Percentiles rank a stretch among this genome's conserved stretches.
Evolutionary conservation across 1,140 invertebrate genomes (phyloP).

Genomic region (Scaptomyza pallida): DNA sequence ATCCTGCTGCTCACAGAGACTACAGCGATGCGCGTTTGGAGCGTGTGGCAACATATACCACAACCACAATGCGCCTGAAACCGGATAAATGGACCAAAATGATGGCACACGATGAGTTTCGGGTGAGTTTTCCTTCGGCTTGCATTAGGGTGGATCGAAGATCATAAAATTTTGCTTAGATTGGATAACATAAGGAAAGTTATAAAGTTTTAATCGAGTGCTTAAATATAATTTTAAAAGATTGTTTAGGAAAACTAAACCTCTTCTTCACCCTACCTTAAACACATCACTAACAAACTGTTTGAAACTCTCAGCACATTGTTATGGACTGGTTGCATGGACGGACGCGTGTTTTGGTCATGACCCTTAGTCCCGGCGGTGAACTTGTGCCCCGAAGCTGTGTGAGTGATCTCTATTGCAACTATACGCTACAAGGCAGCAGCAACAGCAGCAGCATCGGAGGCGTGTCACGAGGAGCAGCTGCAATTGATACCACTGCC

Average conservation of each 20-base stretch:
- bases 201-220: too few relatives aligned
- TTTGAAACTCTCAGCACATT: slow-evolving; percentile 83
- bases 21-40: slow-evolving; percentile 72
- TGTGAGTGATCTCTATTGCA: slow-evolving; percentile 67
- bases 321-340: slow-evolving; percentile 85
- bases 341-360: slow-evolving; percentile 85
- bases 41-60: slow-evolving; percentile 70
- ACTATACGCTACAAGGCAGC: slow-evolving; percentile 49
- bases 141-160: too few relatives aligned
- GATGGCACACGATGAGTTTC: slow-evolving; percentile 86
- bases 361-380: slow-evolving; percentile 85
- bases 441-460: slow-evolving; percentile 49
- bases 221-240: background rate
- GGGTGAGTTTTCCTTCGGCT: slow-evolving; percentile 51
- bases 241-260: background rate
- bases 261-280: background rate
- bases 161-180: too few relatives aligned
- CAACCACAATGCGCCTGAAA: slow-evolving; percentile 89
- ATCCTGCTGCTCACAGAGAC: slow-evolving; percentile 48
- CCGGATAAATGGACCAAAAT: slow-evolving; percentile 91
- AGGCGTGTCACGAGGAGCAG: slow-evolving; percentile 82
- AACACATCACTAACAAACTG: background rate
- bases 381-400: slow-evolving; percentile 79
- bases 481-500: slow-evolving; percentile 49
- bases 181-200: too few relatives aligned